Percentiles rank a stretch among this genome's conserved stretches.
phyloP scores from a whole-genome alignment of 2,888 invertebrate genomes.

The Timema cristinae region DNA sequence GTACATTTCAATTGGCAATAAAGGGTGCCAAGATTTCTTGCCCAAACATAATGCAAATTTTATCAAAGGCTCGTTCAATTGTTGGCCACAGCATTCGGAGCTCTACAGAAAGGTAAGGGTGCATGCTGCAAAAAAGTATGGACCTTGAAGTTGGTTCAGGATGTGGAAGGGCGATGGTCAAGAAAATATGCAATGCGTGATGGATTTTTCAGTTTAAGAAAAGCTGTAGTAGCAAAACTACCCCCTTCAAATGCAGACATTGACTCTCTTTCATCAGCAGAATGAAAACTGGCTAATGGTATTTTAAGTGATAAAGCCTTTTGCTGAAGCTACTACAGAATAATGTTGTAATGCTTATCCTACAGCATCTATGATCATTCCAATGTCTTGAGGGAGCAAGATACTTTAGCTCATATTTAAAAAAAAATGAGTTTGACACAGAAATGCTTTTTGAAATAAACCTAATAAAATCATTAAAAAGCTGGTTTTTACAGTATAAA shows the following conservation, averaged over 20 bases:
- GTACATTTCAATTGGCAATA: background rate
- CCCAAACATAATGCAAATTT: background rate
- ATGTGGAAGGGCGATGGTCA: background rate
- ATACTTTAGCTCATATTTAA: background rate
- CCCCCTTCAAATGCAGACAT: background rate
- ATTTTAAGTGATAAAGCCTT: background rate
- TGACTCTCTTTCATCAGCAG: background rate
- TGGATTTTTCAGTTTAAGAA: background rate
- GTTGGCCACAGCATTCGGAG: background rate
- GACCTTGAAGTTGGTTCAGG: background rate
- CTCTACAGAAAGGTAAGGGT: background rate
- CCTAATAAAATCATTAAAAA: background rate
- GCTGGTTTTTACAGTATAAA: background rate
- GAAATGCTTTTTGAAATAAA: background rate
- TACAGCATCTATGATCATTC: background rate
- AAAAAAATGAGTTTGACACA: background rate
- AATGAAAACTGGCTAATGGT: constrained; percentile 2
- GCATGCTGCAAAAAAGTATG: background rate
- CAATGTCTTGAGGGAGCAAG: constrained; percentile 6
- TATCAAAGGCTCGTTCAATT: no score
- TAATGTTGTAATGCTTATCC: background rate
- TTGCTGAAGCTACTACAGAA: background rate
- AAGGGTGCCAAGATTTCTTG: background rate
- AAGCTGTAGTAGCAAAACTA: background rate
- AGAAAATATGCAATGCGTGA: background rate